A percentile compares a stretch with the other conserved stretches of the same genome.
phyloP scores from a whole-genome alignment of 1,140 invertebrate species.

The Penaeus indicus region DNA sequence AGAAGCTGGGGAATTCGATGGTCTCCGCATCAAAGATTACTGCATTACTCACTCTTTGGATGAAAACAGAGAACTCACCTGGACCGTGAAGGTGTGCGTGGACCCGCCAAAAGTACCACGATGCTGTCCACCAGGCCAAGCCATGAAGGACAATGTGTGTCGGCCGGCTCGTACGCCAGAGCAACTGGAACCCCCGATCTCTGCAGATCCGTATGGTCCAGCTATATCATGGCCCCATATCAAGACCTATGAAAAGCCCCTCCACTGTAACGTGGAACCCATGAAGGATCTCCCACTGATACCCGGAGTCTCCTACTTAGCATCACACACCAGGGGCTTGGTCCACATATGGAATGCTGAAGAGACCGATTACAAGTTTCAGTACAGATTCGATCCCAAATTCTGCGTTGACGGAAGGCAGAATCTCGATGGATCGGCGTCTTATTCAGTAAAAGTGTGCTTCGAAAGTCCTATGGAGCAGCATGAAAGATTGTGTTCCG shows the following conservation, averaged over 20 bases:
- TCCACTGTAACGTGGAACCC: constrained; percentile 12
- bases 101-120: constrained; percentile 25
- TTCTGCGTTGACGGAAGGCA: constrained; percentile 32
- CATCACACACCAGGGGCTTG: not conserved
- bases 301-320: not conserved
- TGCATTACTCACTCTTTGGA: not conserved
- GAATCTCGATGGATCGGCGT: constrained; percentile 1
- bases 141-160: constrained; percentile 25
- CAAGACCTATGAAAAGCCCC: constrained; percentile 8
- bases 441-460: constrained; percentile 35
- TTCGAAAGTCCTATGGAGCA: not conserved
- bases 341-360: constrained; percentile 3
- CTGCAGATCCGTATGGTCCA: not conserved
- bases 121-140: constrained; percentile 38
- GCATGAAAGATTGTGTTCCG: too few species aligned
- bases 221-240: constrained; percentile 7
- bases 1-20: not conserved
- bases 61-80: not conserved
- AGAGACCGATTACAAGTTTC: not conserved
- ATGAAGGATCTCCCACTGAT: constrained; percentile 3
- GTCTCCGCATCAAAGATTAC: not conserved
- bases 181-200: constrained; percentile 12
- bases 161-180: not conserved
- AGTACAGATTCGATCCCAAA: constrained; percentile 11
- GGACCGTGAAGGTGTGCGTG: not conserved